Conservation (phyloP, 2,113 vertebrate genomes). For the Thinocorus orbignyianus region DNA sequence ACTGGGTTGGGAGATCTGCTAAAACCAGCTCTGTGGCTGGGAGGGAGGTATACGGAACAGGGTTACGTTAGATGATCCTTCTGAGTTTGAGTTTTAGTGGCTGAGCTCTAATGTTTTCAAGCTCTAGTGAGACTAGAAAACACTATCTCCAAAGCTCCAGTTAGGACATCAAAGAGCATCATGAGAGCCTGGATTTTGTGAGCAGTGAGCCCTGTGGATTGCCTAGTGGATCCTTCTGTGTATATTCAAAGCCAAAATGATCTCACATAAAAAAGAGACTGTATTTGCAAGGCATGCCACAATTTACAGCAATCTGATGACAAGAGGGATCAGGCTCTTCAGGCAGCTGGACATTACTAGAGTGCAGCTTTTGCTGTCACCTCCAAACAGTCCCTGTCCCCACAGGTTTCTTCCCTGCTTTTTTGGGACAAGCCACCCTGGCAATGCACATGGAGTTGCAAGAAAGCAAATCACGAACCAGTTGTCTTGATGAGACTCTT, state of each 20-base stretch:
- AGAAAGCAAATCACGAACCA: background rate
- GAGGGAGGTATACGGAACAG: background rate
- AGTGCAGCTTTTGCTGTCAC: background rate
- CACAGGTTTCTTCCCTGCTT: background rate
- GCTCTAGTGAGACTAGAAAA: background rate
- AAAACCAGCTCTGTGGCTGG: background rate
- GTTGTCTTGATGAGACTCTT: slow-evolving; percentile 20
- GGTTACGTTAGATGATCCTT: background rate
- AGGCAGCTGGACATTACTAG: background rate
- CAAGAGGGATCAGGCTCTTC: background rate
- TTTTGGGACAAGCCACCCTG: background rate
- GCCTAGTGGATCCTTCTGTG: background rate
- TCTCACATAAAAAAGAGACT: background rate
- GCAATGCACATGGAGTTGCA: background rate
- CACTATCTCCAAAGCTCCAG: background rate
- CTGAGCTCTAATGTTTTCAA: background rate
- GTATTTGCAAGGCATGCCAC: background rate
- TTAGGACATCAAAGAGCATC: background rate
- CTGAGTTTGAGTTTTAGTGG: background rate
- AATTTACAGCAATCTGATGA: background rate
- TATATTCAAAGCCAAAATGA: rapidly evolving
- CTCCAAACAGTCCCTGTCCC: background rate
- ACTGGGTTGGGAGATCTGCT: background rate
- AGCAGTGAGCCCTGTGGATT: background rate
- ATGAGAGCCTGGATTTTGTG: background rate